phyloP scores from a whole-genome alignment of 2,888 invertebrate species.

The Cantharis lateralis region DNA sequence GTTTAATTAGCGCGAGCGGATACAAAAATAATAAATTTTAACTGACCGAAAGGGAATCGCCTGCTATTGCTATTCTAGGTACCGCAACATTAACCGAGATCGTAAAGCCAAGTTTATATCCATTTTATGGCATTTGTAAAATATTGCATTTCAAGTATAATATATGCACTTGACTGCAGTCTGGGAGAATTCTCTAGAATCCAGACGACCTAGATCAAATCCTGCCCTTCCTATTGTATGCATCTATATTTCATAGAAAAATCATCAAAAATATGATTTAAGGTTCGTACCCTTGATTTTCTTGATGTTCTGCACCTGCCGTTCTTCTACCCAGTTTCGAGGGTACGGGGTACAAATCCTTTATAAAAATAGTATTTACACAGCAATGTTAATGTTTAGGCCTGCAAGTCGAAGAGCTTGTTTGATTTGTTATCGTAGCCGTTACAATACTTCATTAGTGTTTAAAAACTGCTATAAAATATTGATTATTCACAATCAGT shows the following conservation, averaged over 20 bases:
- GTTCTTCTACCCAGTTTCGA: no score
- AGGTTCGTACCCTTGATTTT: not conserved
- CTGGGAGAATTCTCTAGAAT: conserved; percentile 24
- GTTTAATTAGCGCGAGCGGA: conserved; percentile 55
- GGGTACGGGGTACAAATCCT: no score
- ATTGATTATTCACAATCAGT: not conserved
- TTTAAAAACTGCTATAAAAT: not conserved
- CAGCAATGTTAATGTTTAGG: no score
- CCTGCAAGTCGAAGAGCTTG: not conserved
- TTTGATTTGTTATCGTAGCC: not conserved
- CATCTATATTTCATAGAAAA: not conserved
- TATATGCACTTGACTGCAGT: conserved; percentile 53
- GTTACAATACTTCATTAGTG: not conserved
- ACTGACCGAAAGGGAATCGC: conserved; percentile 56
- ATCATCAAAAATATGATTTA: not conserved
- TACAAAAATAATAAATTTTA: conserved; percentile 58
- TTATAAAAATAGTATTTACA: no score
- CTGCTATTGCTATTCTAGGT: conserved; percentile 53
- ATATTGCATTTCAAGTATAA: conserved; percentile 58
- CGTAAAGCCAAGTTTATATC: conserved; percentile 58
- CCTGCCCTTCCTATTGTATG: not conserved
- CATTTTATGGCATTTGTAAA: conserved; percentile 59
- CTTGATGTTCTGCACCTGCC: no score
- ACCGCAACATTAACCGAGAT: conserved; percentile 57
- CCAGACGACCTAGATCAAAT: conserved; percentile 32